Conservation (phyloP, 2,797 vertebrate genomes). For the Characodon lateralis region DNA sequence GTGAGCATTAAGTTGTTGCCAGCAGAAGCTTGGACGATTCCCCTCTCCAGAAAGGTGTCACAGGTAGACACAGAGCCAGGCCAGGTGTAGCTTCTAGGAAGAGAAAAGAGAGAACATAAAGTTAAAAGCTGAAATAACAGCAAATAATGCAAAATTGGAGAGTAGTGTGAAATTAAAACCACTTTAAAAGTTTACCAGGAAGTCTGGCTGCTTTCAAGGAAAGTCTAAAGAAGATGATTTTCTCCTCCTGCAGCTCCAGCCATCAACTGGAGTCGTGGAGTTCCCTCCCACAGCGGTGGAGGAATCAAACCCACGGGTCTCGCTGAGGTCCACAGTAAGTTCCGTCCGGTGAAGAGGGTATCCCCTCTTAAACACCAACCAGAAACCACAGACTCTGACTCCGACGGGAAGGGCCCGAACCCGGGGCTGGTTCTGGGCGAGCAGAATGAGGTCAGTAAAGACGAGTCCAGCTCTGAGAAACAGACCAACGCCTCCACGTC, state of each 20-base stretch:
- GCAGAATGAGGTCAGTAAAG: constrained; percentile 79
- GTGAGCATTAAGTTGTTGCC: too few species aligned
- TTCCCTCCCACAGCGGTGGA: constrained; percentile 81
- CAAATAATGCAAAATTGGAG: too few species aligned
- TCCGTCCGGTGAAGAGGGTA: constrained; percentile 94
- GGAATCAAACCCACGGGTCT: constrained; percentile 92
- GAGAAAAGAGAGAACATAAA: too few species aligned
- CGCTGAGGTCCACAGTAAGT: constrained; percentile 93
- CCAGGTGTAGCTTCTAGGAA: too few species aligned
- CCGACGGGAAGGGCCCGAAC: constrained; percentile 80
- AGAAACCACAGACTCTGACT: constrained; percentile 87
- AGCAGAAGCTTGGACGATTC: too few species aligned
- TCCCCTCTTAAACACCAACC: constrained; percentile 97
- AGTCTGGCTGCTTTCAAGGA: background rate
- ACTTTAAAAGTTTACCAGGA: too few species aligned
- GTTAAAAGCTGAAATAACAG: too few species aligned
- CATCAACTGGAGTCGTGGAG: constrained; percentile 89
- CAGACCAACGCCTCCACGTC: constrained; percentile 48
- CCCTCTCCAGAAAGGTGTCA: too few species aligned
- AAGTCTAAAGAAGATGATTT: background rate
- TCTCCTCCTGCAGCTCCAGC: constrained; percentile 82
- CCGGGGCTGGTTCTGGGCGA: constrained; percentile 66
- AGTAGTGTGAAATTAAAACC: too few species aligned
- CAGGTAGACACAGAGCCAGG: too few species aligned
- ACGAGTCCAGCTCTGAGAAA: constrained; percentile 76